phyloP scores from a whole-genome alignment of 2,888 invertebrate species.

The Ophioninae sp. region DNA sequence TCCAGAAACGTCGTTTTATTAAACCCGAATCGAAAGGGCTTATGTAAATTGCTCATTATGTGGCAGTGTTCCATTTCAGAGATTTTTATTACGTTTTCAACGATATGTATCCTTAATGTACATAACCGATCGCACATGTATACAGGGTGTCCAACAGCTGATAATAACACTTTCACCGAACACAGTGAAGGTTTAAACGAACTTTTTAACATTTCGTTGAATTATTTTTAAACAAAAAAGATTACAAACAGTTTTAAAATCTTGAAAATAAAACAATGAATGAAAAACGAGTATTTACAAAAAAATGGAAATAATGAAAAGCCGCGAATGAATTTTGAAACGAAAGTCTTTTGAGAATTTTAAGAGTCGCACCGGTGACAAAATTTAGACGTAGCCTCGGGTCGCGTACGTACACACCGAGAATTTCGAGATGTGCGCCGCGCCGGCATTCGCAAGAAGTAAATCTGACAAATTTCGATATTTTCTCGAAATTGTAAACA shows the following conservation, averaged over 20 bases:
- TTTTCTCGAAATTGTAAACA: too few relatives aligned
- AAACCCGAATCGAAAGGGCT: conserved; percentile 73
- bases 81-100: conserved; percentile 71
- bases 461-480: too few relatives aligned
- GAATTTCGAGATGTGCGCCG: too few relatives aligned
- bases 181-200: not conserved
- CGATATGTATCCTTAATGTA: conserved; percentile 5
- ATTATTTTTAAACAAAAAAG: not conserved
- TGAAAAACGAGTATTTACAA: not conserved
- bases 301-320: conserved; percentile 7
- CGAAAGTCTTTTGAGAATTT: too few relatives aligned
- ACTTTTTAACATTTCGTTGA: not conserved
- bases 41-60: conserved; percentile 78
- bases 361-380: too few relatives aligned
- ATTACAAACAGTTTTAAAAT: not conserved
- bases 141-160: not conserved
- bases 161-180: not conserved
- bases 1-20: conserved; percentile 70
- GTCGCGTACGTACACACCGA: too few relatives aligned
- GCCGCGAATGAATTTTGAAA: not conserved
- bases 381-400: too few relatives aligned
- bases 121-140: not conserved
- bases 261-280: not conserved
- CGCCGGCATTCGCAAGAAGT: too few relatives aligned
- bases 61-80: conserved; percentile 69